phyloP scores from a whole-genome alignment of 37 sponge, comb jelly and placozoan genomes.

The Cladorhizidae sp. region DNA sequence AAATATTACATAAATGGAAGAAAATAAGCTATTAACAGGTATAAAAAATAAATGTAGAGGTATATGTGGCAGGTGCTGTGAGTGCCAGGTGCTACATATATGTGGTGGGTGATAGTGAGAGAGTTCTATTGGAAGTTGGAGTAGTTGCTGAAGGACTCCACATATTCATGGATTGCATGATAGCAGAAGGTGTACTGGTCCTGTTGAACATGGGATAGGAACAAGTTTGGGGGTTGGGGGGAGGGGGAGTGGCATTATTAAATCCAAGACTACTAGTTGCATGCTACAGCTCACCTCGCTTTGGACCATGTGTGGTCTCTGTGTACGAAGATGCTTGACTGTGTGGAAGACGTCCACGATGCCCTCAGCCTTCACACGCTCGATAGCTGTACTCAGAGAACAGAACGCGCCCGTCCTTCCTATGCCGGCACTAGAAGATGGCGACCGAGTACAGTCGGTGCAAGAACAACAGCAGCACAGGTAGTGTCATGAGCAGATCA shows the following conservation, averaged over 20 bases:
- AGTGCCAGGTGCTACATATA: too few relatives aligned
- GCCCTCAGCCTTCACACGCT: conserved; percentile 73
- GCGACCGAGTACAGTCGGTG: too few relatives aligned
- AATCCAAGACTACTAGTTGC: too few relatives aligned
- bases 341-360: conserved; percentile 79
- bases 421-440: conserved; percentile 74
- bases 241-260: too few relatives aligned
- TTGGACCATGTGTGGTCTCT: conserved; percentile 88
- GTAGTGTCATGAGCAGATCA: too few relatives aligned
- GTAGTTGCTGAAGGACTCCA: conserved; percentile 66
- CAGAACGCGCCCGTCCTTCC: conserved; percentile 87
- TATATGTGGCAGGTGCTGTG: too few relatives aligned
- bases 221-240: too few relatives aligned
- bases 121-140: conserved; percentile 62
- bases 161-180: conserved; percentile 72
- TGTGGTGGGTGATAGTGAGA: background rate
- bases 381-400: conserved; percentile 73
- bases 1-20: too few relatives aligned
- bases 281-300: conserved; percentile 77
- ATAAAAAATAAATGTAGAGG: too few relatives aligned
- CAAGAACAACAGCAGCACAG: too few relatives aligned
- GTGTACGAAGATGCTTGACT: conserved; percentile 79
- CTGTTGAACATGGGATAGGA: too few relatives aligned
- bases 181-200: conserved; percentile 85
- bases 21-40: too few relatives aligned